Evolutionary conservation across 1,140 invertebrate genomes (phyloP).

Genomic region (Apis laboriosa): DNA sequence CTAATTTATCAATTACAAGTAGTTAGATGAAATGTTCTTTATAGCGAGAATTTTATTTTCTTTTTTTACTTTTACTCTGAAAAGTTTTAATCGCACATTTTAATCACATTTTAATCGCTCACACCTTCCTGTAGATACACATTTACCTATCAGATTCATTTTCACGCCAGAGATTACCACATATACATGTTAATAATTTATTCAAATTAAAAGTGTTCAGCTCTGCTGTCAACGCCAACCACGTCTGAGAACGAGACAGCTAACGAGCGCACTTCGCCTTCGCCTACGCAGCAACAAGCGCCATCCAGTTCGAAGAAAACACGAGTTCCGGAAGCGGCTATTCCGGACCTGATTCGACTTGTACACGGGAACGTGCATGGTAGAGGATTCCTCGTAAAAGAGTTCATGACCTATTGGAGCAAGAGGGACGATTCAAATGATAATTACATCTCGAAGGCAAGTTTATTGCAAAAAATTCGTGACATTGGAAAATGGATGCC

Average conservation of each 20-base stretch:
- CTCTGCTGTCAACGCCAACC: conserved; percentile 48
- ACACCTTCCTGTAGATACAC: no score
- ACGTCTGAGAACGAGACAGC: conserved; percentile 54
- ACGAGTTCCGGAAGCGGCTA: conserved; percentile 82
- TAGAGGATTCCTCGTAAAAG: conserved; percentile 83
- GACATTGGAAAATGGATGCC: conserved; percentile 83
- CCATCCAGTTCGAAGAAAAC: conserved; percentile 70
- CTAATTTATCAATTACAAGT: no score
- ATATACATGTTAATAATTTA: no score
- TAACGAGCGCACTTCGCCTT: conserved; percentile 52
- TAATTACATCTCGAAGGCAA: conserved; percentile 76
- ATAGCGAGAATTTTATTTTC: no score
- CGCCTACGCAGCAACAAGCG: conserved; percentile 33
- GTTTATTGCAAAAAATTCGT: conserved; percentile 82
- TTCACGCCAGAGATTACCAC: no score
- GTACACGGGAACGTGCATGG: conserved; percentile 86
- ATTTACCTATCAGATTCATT: no score
- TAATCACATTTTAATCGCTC: no score
- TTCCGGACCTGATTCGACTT: conserved; percentile 85
- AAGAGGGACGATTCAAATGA: conserved; percentile 69
- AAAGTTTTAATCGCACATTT: no score
- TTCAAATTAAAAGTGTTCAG: no score
- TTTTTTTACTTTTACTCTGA: no score
- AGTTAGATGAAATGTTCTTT: no score
- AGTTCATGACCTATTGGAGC: conserved; percentile 84